A percentile compares a stretch with the other conserved stretches of the same genome.
phyloP scores from a whole-genome alignment of 2,113 vertebrate genomes.

The Sporophila hypoxantha region DNA sequence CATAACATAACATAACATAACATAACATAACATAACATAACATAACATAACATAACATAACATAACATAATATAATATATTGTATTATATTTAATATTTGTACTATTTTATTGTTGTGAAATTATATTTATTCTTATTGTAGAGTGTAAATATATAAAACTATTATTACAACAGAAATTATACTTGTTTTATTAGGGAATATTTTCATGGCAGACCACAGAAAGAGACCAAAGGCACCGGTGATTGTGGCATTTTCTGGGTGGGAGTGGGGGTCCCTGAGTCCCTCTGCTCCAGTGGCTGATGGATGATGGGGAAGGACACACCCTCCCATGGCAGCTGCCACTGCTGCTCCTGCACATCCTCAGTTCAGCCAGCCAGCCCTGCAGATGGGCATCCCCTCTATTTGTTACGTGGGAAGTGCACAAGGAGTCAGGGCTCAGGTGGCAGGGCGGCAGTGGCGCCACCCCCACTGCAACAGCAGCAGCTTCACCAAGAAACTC shows the following conservation, averaged over 20 bases:
- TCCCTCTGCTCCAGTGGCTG: neutral
- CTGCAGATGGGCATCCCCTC: neutral
- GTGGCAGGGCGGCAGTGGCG: neutral
- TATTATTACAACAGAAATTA: neutral
- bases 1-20: too few species aligned
- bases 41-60: too few species aligned
- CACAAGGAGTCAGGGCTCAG: accelerated
- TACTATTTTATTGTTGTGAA: neutral
- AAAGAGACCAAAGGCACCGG: neutral
- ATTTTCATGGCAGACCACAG: neutral
- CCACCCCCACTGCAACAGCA: neutral
- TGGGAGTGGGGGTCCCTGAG: neutral
- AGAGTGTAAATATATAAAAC: neutral
- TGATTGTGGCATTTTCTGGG: neutral
- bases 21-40: too few species aligned
- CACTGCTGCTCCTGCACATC: neutral
- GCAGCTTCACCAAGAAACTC: neutral
- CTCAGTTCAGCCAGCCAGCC: neutral
- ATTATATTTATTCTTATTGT: neutral
- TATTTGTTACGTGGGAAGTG: accelerated
- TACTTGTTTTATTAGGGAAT: neutral
- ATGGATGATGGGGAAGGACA: accelerated
- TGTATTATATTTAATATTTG: too few species aligned
- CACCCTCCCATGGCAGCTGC: neutral
- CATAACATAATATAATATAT: too few species aligned